Percentiles rank a stretch among this genome's conserved stretches.
phyloP scores from a whole-genome alignment of 2,888 invertebrate species.

The Andrena bucephala region DNA sequence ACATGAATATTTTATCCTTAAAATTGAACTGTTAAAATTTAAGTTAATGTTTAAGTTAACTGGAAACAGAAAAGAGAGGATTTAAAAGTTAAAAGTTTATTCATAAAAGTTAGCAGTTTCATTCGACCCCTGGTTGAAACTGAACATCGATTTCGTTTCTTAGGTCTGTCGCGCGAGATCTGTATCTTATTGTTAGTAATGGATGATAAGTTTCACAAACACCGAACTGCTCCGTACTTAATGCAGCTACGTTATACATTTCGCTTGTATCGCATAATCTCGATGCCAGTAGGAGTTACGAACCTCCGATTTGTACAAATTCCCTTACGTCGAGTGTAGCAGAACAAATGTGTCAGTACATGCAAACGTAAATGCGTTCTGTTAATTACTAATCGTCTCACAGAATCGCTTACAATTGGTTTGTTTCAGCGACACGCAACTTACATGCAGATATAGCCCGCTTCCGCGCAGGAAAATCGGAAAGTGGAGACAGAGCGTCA shows the following conservation, averaged over 20 bases:
- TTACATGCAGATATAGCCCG: constrained; percentile 37
- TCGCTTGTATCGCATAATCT: constrained; percentile 11
- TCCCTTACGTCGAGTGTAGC: background rate
- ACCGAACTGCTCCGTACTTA: background rate
- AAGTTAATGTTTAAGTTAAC: no score
- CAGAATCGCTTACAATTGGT: background rate
- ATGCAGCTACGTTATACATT: background rate
- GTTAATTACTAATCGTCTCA: background rate
- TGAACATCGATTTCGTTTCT: no score
- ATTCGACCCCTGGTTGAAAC: no score
- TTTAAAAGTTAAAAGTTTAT: no score
- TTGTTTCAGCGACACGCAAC: background rate
- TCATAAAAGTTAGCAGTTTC: no score
- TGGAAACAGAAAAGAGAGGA: no score
- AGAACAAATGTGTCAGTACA: constrained; percentile 1
- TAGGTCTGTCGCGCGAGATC: no score
- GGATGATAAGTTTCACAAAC: no score
- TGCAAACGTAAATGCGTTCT: constrained; percentile 16
- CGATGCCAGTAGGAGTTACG: background rate
- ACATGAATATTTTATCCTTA: no score
- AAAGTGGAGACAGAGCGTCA: constrained; percentile 42
- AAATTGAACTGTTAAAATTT: no score
- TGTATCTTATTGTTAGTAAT: no score
- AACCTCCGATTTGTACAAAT: constrained; percentile 21
- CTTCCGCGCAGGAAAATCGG: constrained; percentile 15